Evolutionary conservation across 2,113 vertebrate genomes (phyloP).

Genomic region (Strix uralensis): DNA sequence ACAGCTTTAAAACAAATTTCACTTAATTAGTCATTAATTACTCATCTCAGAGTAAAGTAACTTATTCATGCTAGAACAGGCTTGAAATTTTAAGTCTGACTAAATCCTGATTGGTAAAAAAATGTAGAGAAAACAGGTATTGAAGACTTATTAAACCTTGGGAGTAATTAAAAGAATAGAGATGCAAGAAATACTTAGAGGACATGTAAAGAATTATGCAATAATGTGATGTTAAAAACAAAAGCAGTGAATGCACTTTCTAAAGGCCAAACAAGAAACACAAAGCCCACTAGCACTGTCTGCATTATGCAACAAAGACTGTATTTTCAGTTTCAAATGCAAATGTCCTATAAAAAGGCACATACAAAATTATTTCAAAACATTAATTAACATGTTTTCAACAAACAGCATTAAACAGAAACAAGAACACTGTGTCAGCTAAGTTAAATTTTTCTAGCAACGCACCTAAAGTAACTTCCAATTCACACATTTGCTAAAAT

Average conservation of each 20-base stretch:
- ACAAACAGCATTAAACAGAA: not conserved
- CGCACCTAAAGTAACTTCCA: not conserved
- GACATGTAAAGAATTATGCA: not conserved
- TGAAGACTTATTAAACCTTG: not conserved
- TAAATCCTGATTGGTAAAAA: not conserved
- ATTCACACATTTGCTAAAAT: not conserved
- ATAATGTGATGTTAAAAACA: not conserved
- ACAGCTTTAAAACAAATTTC: not conserved
- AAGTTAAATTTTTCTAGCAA: not conserved
- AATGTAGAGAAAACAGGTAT: not conserved
- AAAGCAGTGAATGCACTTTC: not conserved
- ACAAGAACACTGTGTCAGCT: not conserved
- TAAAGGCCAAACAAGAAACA: not conserved
- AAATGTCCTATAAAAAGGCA: not conserved
- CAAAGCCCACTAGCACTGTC: not conserved
- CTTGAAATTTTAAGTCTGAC: not conserved
- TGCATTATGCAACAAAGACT: not conserved
- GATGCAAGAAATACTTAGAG: not conserved
- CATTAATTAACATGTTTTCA: not conserved
- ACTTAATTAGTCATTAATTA: not conserved
- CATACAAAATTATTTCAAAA: not conserved
- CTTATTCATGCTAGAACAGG: not conserved
- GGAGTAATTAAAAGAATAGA: not conserved
- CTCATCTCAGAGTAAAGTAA: not conserved
- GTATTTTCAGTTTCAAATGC: not conserved